Conservation (phyloP, 2,113 vertebrate species). For the Neolamprologus fasciatus region DNA sequence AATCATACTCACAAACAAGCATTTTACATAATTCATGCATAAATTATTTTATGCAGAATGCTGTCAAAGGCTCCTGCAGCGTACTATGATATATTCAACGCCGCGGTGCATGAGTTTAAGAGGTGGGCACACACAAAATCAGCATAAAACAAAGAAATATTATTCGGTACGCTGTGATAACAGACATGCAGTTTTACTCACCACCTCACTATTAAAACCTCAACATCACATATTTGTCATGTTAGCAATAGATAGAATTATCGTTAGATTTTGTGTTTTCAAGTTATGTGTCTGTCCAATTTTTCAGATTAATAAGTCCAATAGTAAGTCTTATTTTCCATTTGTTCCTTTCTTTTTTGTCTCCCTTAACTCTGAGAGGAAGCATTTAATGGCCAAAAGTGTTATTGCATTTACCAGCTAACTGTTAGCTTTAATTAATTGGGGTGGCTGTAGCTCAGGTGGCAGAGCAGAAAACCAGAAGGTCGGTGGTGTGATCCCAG, state of each 20-base stretch:
- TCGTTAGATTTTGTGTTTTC: background rate
- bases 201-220: background rate
- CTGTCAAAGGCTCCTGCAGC: background rate
- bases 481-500: accelerated
- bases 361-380: background rate
- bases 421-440: background rate
- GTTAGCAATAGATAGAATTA: background rate
- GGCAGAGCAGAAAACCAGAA: too few relatives aligned
- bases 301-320: background rate
- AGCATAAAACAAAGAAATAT: background rate
- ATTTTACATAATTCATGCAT: background rate
- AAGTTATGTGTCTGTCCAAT: background rate
- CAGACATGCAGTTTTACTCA: background rate
- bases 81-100: background rate
- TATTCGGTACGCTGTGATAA: background rate
- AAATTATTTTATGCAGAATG: background rate
- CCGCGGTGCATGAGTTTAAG: background rate
- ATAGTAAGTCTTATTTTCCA: background rate
- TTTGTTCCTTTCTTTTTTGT: background rate
- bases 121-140: background rate
- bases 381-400: background rate
- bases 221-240: background rate
- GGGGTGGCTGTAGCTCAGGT: too few relatives aligned
- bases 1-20: background rate
- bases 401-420: background rate